Base-by-base conservation (phyloP, 1,140 invertebrate genomes). In the Neodiprion fabricii region DNA sequence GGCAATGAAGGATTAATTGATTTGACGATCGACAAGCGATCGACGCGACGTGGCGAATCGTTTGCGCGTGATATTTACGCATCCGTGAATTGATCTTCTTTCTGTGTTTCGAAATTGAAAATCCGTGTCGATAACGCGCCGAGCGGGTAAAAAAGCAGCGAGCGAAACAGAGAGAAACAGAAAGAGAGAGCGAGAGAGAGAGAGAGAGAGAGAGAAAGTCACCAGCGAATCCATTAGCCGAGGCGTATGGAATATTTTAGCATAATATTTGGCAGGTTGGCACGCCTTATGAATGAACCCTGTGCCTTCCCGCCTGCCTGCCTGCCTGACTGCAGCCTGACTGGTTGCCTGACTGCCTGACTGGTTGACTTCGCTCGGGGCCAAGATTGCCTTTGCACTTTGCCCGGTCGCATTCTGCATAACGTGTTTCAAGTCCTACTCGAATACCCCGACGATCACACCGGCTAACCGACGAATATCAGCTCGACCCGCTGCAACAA, bases 221-320 rank as follows among this genome's bases (percentile, higher is more conserved):
- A 40, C 28, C 28, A 40, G 76, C 75, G 80, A 84, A 84, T 84
- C 81, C 83, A 84, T 84, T 84, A 84, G 67, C 72, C 65, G 50
- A 72, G 72, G 73, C 76, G 81, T 77, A 78, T 77, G 28, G 82
- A 84, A 84, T 84, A 84, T 83, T 84, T 84, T 84, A 84, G 81
- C 82, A 84, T 84, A 84, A 84, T 84, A 82, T 84, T 84, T 82
- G 81, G 83, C 83, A 84, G 82, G 82, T 84, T 84, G 82, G 83
- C 82, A 84, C 81, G 81, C 79, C 82, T 84, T 77, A 79, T 74
- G 78, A 78, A 81, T 71, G 67, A 73, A 77, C 76, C 79, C 47
- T 17, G 53, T 14, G 53, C 53, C 53, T 61, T 5, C 53, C 11
- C 9, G 53, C 53, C 11, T 61, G 53, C 11, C 53, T 61, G 53